Evolutionary conservation across 2,888 invertebrate genomes (phyloP), one percentile per base, ranked within the genome.

Genomic region (Parthenolecanium corni): DNA sequence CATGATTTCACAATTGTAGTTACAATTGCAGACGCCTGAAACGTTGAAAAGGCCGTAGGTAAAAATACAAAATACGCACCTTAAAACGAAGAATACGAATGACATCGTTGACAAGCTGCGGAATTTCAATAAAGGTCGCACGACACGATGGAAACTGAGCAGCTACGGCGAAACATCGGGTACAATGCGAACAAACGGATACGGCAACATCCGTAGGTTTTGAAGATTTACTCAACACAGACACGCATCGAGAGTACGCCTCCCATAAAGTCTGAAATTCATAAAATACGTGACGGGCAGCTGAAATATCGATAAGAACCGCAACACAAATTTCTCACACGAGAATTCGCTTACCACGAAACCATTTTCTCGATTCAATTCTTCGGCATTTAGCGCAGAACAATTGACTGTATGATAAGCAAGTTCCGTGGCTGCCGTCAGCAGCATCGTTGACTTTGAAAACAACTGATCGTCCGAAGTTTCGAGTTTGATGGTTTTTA

Each of bases 301-400:
- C n/a, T n/a, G n/a, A 9, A 58, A n/a, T 40, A 14, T 31, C 12
- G 18, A 56, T 21, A 11, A n/a, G 40, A 38, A 53, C 38, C 23
- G 6, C 14, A 4, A 24, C 31, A 23, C 16, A 63, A 23, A 23
- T 24, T 49, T 36, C 18, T n/a, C 6, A 36, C 20, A 5, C 31
- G 5, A 52, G 21, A 6, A 52, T 18, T 25, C 6, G 62, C 68
- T 67, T 68, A 85, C 84, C 77, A 90, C 89, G 65, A 97, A 79
- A 0, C 97, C 97, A 64, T 87, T 86, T 75, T 98, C 97, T 58
- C 98, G 76, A 61, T 97, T 78, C 67, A 98, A 77, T 74, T 99
- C 97, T 76, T 99, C 97, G 0, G 97, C 98, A 75, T 98, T 99
- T 46, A 99, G 77, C 12, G 95, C 88, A 0, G 96, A 96, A 75